A percentile compares a stretch with the other conserved stretches of the same genome.
These are phyloP conservation scores for Xenopus borealis DNA, from an alignment of 2,113 vertebrate genomes.

Conservation along the genomic window DNA sequence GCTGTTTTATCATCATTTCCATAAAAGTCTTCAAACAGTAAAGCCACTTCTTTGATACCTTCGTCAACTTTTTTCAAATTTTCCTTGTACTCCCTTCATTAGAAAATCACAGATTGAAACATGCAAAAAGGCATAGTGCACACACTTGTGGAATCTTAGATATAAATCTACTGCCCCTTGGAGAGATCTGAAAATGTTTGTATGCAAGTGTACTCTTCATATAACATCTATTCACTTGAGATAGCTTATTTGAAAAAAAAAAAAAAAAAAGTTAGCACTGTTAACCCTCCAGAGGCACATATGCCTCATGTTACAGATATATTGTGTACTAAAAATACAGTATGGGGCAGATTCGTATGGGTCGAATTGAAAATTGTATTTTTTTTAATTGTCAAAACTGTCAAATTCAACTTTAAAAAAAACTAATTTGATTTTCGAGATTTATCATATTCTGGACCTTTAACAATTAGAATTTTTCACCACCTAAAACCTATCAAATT, in stretches of 20 bases:
- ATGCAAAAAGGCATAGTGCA: too few species aligned
- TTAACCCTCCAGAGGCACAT: slow-evolving; percentile 1
- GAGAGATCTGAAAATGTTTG: slow-evolving; percentile 21
- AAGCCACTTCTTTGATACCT: slow-evolving; percentile 80
- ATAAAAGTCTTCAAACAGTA: slow-evolving; percentile 80
- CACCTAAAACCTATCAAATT: too few species aligned
- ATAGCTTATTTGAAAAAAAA: slow-evolving; percentile 6
- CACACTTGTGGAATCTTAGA: too few species aligned
- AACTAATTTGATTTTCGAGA: too few species aligned
- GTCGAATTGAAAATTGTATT: too few species aligned
- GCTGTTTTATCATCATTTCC: slow-evolving; percentile 82
- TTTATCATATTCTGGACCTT: too few species aligned
- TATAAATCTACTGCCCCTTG: slow-evolving; percentile 20
- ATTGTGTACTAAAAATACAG: too few species aligned
- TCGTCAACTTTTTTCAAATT: slow-evolving; percentile 86
- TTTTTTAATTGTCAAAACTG: too few species aligned
- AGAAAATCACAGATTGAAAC: slow-evolving; percentile 7
- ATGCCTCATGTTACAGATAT: slow-evolving; percentile 7
- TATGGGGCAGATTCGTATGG: too few species aligned
- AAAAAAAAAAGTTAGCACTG: too few species aligned
- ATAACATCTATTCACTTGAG: slow-evolving; percentile 9
- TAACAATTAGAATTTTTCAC: too few species aligned
- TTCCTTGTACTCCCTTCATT: slow-evolving; percentile 81
- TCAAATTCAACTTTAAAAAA: too few species aligned
- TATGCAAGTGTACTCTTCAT: slow-evolving; percentile 12